A percentile compares a stretch with the other conserved stretches of the same genome.
Evolutionary conservation across 2,113 vertebrate species (phyloP).

Genomic region (Haplochromis burtoni): DNA sequence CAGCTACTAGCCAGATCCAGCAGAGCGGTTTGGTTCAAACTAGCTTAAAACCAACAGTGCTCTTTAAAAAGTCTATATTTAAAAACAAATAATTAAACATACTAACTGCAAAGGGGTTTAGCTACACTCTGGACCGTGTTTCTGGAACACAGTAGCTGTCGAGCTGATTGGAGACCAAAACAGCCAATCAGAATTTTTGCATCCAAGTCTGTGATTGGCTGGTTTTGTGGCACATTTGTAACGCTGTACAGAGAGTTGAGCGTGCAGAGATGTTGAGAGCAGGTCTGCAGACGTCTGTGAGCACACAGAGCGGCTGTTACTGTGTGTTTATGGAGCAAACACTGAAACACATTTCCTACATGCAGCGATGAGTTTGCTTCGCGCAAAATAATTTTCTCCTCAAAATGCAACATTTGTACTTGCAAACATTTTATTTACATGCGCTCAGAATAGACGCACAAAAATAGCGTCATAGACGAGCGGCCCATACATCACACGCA

Average conservation of each 20-base stretch:
- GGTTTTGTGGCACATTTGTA: fast-evolving
- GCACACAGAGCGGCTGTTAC: fast-evolving
- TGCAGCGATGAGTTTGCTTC: not conserved
- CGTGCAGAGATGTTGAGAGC: not conserved
- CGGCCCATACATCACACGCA: not conserved
- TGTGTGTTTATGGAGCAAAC: not conserved
- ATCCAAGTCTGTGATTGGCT: not conserved
- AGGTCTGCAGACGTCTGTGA: not conserved
- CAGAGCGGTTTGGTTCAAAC: not conserved
- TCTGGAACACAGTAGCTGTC: not conserved
- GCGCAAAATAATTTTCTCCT: not conserved
- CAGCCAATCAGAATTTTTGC: not conserved
- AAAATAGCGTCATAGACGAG: fast-evolving
- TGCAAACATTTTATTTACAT: not conserved
- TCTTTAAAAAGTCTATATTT: not conserved
- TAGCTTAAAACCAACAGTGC: not conserved
- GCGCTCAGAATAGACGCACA: not conserved
- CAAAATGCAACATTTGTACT: not conserved
- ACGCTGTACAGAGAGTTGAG: fast-evolving
- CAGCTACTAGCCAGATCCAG: not conserved
- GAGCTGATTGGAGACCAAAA: not conserved
- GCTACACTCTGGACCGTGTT: not conserved
- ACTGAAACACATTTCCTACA: not conserved
- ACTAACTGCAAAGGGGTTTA: not conserved
- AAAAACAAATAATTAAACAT: not conserved